Evolutionary conservation across 2,797 vertebrate genomes (phyloP), one percentile per base, ranked within the genome.

Genomic region (Muscicapa striata): DNA sequence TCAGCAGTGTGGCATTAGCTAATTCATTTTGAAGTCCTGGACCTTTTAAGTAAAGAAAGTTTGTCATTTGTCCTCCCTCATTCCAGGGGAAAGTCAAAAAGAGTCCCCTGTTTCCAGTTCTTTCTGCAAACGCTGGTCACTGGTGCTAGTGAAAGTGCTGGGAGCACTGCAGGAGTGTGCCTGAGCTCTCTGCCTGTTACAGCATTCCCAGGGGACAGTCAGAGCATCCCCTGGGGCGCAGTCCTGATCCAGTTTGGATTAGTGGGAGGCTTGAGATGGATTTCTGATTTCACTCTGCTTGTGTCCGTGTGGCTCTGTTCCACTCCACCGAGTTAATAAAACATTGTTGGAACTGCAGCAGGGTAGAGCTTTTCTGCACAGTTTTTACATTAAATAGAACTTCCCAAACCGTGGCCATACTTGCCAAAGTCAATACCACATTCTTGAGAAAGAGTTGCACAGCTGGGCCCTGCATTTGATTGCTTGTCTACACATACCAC

Each of bases 21-120:
- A 95, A 96, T 89, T 58, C 24, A 1, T 96, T 96, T 66, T 87
- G 95, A 97, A 95, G 75, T 79, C 68, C 61, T 82, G 87, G 87
- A 67, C 73, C 84, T 96, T 94, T 75, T 84, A 84, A 69, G 69
- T 88, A 78, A 76, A 85, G 64, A 95, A 96, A 87, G 72, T 96
- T 94, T 93, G 86, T 75, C 29, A 1, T 87, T 94, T 58, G 32
- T 80, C 81, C 76, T 87, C 79, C n/a, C 55, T 90, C 24, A 1
- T 74, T 88, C 62, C 86, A 30, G 40, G 30, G 20, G 69, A 79
- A 93, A 68, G 83, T 88, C 40, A 55, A 66, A 84, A 90, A 83
- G 66, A 7, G 15, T 83, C 84, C 46, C 43, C 63, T 48, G 24
- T 77, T 91, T n/a, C 46, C 75, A 48, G 36, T n/a, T 9, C 74